Evolutionary conservation across 2,113 vertebrate species (phyloP).

Genomic region (Pungitius pungitius): DNA sequence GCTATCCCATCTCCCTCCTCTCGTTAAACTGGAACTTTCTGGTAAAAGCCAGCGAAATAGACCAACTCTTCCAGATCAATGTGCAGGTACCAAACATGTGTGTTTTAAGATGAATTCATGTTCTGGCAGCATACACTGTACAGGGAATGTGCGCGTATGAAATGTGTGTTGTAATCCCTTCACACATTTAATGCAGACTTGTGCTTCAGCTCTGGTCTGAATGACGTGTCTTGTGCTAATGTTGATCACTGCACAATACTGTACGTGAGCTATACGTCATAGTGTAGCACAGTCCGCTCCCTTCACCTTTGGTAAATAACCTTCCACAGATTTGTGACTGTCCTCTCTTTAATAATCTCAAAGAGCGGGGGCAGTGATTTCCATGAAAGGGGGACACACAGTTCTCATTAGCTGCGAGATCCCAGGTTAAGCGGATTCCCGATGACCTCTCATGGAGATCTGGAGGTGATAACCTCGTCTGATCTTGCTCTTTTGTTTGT

Average conservation of each 20-base stretch:
- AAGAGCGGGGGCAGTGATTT: conserved; percentile 59
- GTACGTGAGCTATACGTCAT: conserved; percentile 47
- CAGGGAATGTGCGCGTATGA: background rate
- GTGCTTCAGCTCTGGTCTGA: conserved; percentile 42
- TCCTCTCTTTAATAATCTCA: conserved; percentile 60
- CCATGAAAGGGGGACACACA: conserved; percentile 44
- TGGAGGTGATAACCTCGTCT: conserved; percentile 37
- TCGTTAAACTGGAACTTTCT: conserved; percentile 5
- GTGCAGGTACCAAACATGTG: background rate
- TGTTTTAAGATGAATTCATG: background rate
- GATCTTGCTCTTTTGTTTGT: conserved; percentile 41
- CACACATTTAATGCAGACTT: conserved; percentile 18
- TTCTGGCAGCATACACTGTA: background rate
- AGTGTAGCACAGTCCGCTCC: conserved; percentile 21
- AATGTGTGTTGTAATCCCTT: background rate
- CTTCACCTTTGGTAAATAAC: conserved; percentile 65
- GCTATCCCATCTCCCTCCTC: background rate
- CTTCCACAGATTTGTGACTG: conserved; percentile 54
- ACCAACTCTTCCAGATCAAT: conserved; percentile 24
- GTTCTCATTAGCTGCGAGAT: conserved; percentile 52
- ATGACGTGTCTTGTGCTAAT: conserved; percentile 37
- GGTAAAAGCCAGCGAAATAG: background rate
- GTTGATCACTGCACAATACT: conserved; percentile 38
- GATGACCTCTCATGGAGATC: conserved; percentile 28
- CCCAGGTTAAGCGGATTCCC: conserved; percentile 75